Percentiles rank a stretch among this genome's conserved stretches.
phyloP scores from a whole-genome alignment of 2,888 invertebrate genomes.

The Cryptocephalus moraei region DNA sequence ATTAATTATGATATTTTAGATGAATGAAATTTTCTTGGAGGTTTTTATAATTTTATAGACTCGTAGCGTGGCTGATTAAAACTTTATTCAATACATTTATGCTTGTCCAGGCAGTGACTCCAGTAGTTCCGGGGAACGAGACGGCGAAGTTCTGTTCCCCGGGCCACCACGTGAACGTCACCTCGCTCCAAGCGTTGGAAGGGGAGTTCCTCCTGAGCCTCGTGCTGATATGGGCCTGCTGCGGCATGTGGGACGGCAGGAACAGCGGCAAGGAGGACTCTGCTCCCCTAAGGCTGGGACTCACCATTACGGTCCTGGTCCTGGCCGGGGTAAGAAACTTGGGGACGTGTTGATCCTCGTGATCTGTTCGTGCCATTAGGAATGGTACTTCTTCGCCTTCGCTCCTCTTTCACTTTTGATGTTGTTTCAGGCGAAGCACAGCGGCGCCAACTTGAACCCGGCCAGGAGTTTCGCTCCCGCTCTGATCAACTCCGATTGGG shows the following conservation, averaged over 20 bases:
- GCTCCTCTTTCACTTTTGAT: no score
- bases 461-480: slow-evolving; percentile 58
- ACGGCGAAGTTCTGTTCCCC: neutral
- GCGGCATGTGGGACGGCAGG: slow-evolving; percentile 63
- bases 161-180: neutral
- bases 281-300: slow-evolving; percentile 49
- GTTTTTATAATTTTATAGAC: no score
- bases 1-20: no score
- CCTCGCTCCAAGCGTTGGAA: slow-evolving; percentile 42
- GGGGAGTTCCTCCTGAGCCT: slow-evolving; percentile 56
- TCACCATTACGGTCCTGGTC: slow-evolving; percentile 51
- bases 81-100: neutral
- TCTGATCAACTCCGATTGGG: slow-evolving; percentile 52
- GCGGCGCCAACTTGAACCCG: slow-evolving; percentile 57
- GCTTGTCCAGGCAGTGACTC: neutral
- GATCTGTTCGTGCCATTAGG: no score
- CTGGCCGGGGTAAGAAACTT: slow-evolving; percentile 45
- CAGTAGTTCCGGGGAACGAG: neutral
- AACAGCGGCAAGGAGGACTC: slow-evolving; percentile 55
- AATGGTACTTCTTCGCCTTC: slow-evolving; percentile 37
- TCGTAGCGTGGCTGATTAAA: no score
- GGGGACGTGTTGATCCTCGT: no score
- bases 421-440: slow-evolving; percentile 35
- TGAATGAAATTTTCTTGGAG: no score
- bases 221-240: slow-evolving; percentile 54